phyloP scores from a whole-genome alignment of 2,888 invertebrate species.

The Eupsilia transversa region DNA sequence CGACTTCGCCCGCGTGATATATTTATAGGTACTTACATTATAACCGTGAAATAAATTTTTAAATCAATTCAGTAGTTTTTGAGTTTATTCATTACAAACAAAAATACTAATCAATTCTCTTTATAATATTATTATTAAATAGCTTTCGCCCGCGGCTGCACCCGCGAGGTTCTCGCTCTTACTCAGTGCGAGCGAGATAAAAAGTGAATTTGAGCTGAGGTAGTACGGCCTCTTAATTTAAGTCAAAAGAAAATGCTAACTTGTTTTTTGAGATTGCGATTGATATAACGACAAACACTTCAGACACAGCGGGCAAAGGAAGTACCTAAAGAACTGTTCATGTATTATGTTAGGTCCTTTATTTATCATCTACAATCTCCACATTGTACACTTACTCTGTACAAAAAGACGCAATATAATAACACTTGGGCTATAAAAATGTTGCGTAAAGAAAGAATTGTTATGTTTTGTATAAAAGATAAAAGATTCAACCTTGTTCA shows the following conservation, averaged over 20 bases:
- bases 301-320: not conserved
- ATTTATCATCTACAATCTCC: not conserved
- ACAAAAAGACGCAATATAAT: not conserved
- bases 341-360: not conserved
- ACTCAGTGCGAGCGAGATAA: no score
- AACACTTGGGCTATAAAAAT: constrained; percentile 8
- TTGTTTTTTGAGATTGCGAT: not conserved
- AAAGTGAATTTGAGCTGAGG: no score
- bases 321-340: not conserved
- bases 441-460: not conserved
- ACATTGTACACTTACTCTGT: not conserved
- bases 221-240: no score
- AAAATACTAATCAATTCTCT: no score
- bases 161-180: no score
- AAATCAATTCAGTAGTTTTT: no score
- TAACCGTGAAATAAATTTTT: no score
- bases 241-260: not conserved
- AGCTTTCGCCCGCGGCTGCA: no score
- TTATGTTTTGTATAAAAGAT: not conserved
- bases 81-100: no score
- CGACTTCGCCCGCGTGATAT: no score
- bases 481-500: constrained; percentile 24
- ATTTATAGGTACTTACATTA: no score
- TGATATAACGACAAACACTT: constrained; percentile 1
- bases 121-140: no score